Conservation (phyloP, 2,113 vertebrate species). For the Seriola aureovittata region DNA sequence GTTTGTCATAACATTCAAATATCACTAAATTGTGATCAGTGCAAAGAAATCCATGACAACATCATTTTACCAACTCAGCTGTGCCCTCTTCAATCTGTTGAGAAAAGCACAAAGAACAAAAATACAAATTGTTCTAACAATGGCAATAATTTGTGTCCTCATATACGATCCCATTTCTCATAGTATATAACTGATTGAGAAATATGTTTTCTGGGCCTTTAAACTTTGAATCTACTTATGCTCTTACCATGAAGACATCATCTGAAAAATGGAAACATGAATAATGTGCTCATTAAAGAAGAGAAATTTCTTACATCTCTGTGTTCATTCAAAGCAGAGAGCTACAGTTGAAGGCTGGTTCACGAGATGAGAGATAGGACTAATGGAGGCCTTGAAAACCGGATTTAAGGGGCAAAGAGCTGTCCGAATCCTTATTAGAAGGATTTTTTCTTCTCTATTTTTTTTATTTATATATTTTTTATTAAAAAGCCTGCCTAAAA, state of each 20-base stretch:
- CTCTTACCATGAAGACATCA: background rate
- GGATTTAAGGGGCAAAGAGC: slow-evolving; percentile 37
- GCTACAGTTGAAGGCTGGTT: background rate
- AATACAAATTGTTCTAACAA: background rate
- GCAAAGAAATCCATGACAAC: background rate
- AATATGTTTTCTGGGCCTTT: slow-evolving; percentile 7
- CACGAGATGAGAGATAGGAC: slow-evolving; percentile 31
- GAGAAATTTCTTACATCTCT: slow-evolving; percentile 8
- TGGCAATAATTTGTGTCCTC: background rate
- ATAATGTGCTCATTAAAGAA: slow-evolving; percentile 30
- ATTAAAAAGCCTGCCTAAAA: slow-evolving; percentile 31
- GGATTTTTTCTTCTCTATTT: background rate
- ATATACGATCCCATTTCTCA: background rate
- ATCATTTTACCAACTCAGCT: background rate
- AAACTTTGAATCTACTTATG: background rate
- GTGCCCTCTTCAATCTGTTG: background rate
- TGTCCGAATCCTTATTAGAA: slow-evolving; percentile 48
- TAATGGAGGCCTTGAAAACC: slow-evolving; percentile 46
- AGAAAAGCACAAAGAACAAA: background rate
- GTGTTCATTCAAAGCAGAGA: slow-evolving; percentile 13
- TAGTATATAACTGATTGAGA: too few relatives aligned
- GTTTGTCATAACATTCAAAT: background rate
- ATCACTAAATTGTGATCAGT: background rate
- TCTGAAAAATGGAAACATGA: slow-evolving; percentile 16
- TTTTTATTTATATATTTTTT: slow-evolving; percentile 5